These are phyloP conservation scores for Centropus bengalensis DNA, from an alignment of 2,113 vertebrate genomes.

Conservation along the genomic window DNA sequence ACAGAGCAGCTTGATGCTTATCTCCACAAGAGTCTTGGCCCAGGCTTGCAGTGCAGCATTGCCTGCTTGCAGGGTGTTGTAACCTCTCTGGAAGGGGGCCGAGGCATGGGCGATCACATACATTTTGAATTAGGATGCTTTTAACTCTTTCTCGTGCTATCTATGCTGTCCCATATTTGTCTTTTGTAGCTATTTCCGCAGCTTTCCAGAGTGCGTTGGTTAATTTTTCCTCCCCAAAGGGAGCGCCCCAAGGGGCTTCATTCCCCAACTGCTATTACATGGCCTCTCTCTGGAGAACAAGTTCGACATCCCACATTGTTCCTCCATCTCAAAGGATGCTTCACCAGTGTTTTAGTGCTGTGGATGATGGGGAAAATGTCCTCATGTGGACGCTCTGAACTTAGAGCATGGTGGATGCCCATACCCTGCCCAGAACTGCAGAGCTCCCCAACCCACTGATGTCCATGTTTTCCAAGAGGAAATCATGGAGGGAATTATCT, in stretches of 20 bases:
- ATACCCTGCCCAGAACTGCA: not conserved
- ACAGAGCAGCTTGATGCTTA: not conserved
- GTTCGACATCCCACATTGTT: rapidly evolving
- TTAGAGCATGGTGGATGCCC: rapidly evolving
- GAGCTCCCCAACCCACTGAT: rapidly evolving
- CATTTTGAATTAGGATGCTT: not conserved
- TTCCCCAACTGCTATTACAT: rapidly evolving
- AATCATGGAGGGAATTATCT: not conserved
- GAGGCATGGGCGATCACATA: not conserved
- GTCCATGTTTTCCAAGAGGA: not conserved
- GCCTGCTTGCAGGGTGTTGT: not conserved
- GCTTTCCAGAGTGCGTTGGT: not conserved
- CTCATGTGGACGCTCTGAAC: not conserved
- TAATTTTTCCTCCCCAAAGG: not conserved
- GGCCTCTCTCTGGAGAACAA: not conserved
- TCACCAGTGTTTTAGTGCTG: not conserved
- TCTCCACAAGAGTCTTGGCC: not conserved
- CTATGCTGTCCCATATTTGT: rapidly evolving
- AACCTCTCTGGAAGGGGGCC: not conserved
- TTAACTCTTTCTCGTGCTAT: not conserved
- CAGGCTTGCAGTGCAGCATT: rapidly evolving
- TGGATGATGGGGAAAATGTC: not conserved
- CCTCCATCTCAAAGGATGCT: not conserved
- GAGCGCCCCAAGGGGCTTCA: not conserved
- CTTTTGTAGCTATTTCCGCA: not conserved